Base-by-base conservation (phyloP, 2,888 invertebrate genomes). In the Amphipyra tragopoginis region DNA sequence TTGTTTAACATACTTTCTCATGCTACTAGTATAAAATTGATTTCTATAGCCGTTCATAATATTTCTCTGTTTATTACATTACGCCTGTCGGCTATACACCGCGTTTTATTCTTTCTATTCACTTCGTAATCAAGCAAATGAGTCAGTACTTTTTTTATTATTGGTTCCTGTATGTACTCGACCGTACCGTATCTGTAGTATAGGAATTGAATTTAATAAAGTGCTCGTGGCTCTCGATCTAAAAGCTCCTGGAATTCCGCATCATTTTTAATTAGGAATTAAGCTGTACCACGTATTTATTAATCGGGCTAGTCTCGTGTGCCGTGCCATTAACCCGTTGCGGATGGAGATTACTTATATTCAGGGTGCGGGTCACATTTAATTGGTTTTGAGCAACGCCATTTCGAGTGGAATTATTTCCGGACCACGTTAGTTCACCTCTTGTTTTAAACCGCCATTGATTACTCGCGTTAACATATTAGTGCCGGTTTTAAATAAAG, bases 381-480 rank as follows among this genome's bases (percentile, higher is more conserved):
- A 79, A 84, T 82, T 80, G 79, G 78, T 68, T 75, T 70, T 57
- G 54, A 65, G 57, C 68, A 60, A 57, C 70, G 68, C 65, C 56
- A 65, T 71, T 72, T 65, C 63, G 70, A 55, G 51, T 55, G 69
- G 68, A 67, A 77, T 77, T 72, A 81, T 79, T 73, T 77, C 76
- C 61, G 65, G 56, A 61, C 38, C 61, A 65, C 67, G 71, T 52
- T 67, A 76, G 58, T 57, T 66, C 53, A 59, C 58, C 58, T 63
- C 57, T 64, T 57, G 58, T 56, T 54, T 43, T 33, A 26, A 50
- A 56, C 53, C 40, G 50, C 44, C 64, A 65, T 56, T 62, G 64
- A 70, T 73, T 72, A 59, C 65, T 65, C 45, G 38, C 40, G 43
- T 57, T 42, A 73, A 53, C 36, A 13, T 53, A 52, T 55, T 43